Conservation (phyloP, 1,140 invertebrate genomes). For the Danaus plexippus region DNA sequence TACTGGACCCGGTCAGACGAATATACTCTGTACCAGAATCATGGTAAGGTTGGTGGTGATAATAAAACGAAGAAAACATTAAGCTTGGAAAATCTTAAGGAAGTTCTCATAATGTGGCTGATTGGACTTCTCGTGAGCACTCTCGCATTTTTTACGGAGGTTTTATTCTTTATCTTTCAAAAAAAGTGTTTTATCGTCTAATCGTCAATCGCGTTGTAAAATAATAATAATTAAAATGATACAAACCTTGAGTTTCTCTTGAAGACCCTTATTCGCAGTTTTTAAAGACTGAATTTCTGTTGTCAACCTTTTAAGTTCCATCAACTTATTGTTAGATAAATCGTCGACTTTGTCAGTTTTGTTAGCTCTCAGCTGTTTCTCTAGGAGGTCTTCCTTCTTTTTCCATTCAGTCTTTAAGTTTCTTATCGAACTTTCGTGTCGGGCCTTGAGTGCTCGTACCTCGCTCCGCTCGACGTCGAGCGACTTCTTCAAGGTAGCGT, state of each 20-base stretch:
- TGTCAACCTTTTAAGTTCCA: constrained; percentile 53
- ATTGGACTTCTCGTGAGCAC: constrained; percentile 38
- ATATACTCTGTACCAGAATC: constrained; percentile 21
- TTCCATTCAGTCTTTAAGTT: constrained; percentile 67
- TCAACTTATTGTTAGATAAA: constrained; percentile 32
- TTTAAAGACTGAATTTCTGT: constrained; percentile 69
- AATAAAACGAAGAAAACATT: constrained; percentile 46
- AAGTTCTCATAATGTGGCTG: constrained; percentile 46
- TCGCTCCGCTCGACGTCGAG: constrained; percentile 72
- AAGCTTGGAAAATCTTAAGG: constrained; percentile 35
- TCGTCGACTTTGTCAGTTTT: constrained; percentile 48
- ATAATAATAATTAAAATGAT: constrained; percentile 5
- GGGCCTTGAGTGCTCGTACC: constrained; percentile 65
- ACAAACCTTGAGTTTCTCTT: constrained; percentile 68
- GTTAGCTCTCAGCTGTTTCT: constrained; percentile 58
- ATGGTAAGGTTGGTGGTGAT: constrained; percentile 27
- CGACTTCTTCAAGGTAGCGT: constrained; percentile 64
- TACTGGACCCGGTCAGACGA: constrained; percentile 51
- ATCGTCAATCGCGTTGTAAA: no score
- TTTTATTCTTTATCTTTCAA: constrained; percentile 17
- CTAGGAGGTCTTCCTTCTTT: constrained; percentile 62
- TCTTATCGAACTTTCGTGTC: constrained; percentile 54
- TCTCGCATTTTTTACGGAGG: constrained; percentile 38
- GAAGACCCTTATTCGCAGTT: constrained; percentile 65
- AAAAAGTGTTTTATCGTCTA: no score